These are phyloP conservation scores for Orchesella flavescens DNA, from an alignment of 2,888 invertebrate genomes.

Conservation along the genomic window DNA sequence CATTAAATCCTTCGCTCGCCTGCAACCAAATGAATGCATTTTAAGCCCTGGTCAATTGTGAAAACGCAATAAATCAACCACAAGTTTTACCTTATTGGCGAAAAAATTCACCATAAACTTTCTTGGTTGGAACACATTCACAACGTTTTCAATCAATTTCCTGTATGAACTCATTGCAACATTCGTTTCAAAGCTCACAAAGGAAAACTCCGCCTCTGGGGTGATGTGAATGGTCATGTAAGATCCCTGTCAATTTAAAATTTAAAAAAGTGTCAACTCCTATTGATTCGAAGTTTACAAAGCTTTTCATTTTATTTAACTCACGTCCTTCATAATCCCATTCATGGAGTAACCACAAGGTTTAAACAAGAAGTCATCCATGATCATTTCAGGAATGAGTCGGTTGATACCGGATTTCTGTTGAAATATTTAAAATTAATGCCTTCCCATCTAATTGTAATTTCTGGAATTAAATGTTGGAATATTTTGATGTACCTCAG, in stretches of 20 bases:
- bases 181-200: conserved; percentile 95
- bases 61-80: too few relatives aligned
- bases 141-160: conserved; percentile 87
- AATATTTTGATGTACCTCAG: conserved; percentile 78
- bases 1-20: conserved; percentile 84
- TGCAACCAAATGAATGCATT: conserved; percentile 74
- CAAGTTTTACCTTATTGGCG: conserved; percentile 86
- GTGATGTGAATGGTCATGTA: conserved; percentile 99
- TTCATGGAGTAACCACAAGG: conserved; percentile 99
- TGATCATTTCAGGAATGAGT: conserved; percentile 92
- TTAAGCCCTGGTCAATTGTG: too few relatives aligned
- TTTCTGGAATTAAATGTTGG: too few relatives aligned
- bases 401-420: conserved; percentile 94
- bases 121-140: conserved; percentile 90
- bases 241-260: conserved; percentile 81
- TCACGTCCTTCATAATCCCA: conserved; percentile 85
- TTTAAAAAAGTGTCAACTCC: not conserved
- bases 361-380: conserved; percentile 97
- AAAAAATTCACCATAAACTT: conserved; percentile 96
- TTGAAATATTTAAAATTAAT: too few relatives aligned
- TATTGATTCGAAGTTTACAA: too few relatives aligned
- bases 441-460: too few relatives aligned
- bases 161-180: conserved; percentile 83
- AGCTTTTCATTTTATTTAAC: not conserved
- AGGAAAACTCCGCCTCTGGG: conserved; percentile 94